Base-by-base conservation (phyloP, 2,797 vertebrate species). In the Siniperca obscura region DNA sequence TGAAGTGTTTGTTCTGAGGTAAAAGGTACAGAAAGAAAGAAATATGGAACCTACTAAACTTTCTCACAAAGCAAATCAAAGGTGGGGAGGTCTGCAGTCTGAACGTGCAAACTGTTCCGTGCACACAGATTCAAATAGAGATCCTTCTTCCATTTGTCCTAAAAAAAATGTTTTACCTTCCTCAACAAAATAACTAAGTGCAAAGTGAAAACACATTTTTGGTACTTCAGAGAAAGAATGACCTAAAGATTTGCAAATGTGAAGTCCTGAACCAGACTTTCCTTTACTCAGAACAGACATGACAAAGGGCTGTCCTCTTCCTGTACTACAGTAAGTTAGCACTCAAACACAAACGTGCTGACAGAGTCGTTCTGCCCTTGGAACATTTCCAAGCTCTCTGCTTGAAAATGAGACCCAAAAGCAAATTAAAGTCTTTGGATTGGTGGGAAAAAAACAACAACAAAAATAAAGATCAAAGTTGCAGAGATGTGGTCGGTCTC, bases 401-500 rank as follows among this genome's bases (percentile, higher is more conserved):
- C 59, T 77, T 65, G 42, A 82, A 78, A 82, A 46, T 56, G 42
- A 55, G 69, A 64, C 62, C 75, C 79, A 50, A 87, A 44, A 64
- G 3, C 40, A 75, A 57, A 59, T 83, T 55, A 71, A 72, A 73
- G n/a, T 55, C 64, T 82, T 82, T 22, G 68, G 16, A 55, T 60
- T 0, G 30, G 42, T 65, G 61, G 48, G 56, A 50, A 53, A 62
- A 79, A 74, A 53, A 85, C 68, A 81, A 86, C 76, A 84, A 83
- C 61, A 76, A 38, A 42, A 56, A 38, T 34, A 76, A 78, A 89
- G 60, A 90, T 84, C 78, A 85, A 81, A 87, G 83, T 11, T 61
- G 62, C 72, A 85, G 70, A 84, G 84, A 78, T 82, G 89, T 34
- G 81, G 81, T 86, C 42, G 22, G 34, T 78, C 72, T 75, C 71